Evolutionary conservation across 37 sponge, comb jelly and placozoan species (phyloP).

Genomic region (Halichondria panicea): DNA sequence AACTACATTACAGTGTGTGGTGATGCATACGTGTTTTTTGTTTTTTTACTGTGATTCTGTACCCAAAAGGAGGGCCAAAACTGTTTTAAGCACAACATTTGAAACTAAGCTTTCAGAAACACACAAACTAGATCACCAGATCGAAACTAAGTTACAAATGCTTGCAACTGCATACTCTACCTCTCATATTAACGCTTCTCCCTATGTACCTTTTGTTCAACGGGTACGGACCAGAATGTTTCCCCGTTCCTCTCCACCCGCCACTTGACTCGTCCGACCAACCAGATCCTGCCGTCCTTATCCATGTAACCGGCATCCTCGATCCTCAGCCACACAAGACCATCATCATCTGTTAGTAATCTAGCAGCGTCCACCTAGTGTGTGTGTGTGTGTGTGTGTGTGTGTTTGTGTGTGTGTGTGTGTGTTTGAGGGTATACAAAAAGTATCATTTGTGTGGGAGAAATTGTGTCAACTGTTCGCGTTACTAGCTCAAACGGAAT

Average conservation of each 20-base stretch:
- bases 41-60: neutral
- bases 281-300: slow-evolving; percentile 81
- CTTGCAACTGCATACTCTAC: neutral
- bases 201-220: slow-evolving; percentile 75
- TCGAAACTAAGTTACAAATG: neutral
- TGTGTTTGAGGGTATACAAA: no score
- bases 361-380: slow-evolving; percentile 54
- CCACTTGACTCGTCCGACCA: slow-evolving; percentile 86
- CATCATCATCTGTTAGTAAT: slow-evolving; percentile 52
- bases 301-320: slow-evolving; percentile 93
- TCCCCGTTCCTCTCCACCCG: slow-evolving; percentile 59
- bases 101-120: neutral
- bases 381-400: no score
- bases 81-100: neutral
- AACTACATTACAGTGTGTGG: neutral
- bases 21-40: neutral
- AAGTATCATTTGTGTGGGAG: no score
- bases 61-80: neutral
- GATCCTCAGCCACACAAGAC: slow-evolving; percentile 66
- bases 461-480: no score
- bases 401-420: no score
- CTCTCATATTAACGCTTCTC: no score
- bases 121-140: neutral
- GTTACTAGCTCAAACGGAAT: no score
- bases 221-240: slow-evolving; percentile 70